Evolutionary conservation across 1,140 invertebrate genomes (phyloP).

Genomic region (Drosophila pseudoobscura): DNA sequence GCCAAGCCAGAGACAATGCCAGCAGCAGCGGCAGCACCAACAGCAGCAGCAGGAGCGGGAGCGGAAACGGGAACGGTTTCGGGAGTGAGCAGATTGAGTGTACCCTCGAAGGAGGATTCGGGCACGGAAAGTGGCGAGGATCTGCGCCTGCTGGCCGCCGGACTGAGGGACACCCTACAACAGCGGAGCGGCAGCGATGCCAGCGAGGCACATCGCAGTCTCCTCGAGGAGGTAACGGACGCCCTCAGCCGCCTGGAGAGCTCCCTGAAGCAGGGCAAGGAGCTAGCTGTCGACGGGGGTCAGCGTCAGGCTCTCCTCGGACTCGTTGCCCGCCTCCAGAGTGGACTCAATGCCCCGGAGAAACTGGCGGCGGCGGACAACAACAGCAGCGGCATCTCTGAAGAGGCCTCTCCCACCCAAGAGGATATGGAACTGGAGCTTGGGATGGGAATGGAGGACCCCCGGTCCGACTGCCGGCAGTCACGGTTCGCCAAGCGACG

Average conservation of each 20-base stretch:
- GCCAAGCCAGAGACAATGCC: constrained; percentile 38
- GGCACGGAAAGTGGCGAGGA: constrained; percentile 89
- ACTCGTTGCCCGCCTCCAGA: constrained; percentile 90
- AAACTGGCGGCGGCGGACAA: constrained; percentile 68
- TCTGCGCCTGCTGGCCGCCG: constrained; percentile 83
- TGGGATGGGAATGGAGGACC: constrained; percentile 12
- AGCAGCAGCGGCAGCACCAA: constrained; percentile 5
- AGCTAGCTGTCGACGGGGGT: constrained; percentile 84
- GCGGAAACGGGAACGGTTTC: constrained; percentile 21
- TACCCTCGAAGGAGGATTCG: constrained; percentile 85
- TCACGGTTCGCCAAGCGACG: constrained; percentile 83
- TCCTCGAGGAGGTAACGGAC: constrained; percentile 91
- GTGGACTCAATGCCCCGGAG: constrained; percentile 86
- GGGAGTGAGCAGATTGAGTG: constrained; percentile 58
- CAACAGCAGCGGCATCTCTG: constrained; percentile 6
- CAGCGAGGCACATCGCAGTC: constrained; percentile 68
- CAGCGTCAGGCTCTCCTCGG: constrained; percentile 88
- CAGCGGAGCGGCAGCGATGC: constrained; percentile 54
- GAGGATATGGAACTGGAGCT: constrained; percentile 20
- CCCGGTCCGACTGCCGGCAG: constrained; percentile 44
- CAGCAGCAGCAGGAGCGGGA: not conserved
- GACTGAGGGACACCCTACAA: constrained; percentile 74
- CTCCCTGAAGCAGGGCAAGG: constrained; percentile 86
- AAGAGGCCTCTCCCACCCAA: constrained; percentile 41
- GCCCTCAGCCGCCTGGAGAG: constrained; percentile 89